phyloP scores from a whole-genome alignment of 2,797 vertebrate genomes.

The Morelia viridis region DNA sequence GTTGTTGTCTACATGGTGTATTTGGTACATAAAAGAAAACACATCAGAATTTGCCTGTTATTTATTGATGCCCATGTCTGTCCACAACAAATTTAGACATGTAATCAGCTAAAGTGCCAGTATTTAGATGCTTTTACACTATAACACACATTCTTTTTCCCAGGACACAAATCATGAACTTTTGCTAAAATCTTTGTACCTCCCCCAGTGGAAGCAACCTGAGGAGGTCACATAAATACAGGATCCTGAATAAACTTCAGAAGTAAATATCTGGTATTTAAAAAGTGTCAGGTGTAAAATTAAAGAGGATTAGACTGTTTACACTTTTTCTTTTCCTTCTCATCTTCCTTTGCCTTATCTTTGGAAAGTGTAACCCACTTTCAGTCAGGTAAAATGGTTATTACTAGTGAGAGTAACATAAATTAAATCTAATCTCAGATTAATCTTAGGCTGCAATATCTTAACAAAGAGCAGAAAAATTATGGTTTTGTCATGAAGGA shows the following conservation, averaged over 20 bases:
- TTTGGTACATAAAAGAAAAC: not conserved
- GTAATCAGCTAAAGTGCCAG: not conserved
- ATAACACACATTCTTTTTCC: not conserved
- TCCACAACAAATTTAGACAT: not conserved
- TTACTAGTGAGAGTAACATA: not conserved
- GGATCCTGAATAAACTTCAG: not conserved
- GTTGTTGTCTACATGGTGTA: not conserved
- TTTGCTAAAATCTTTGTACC: not conserved
- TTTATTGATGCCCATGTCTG: not conserved
- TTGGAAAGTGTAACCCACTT: not conserved
- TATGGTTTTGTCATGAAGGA: not conserved
- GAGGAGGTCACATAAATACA: not conserved
- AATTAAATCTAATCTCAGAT: not conserved
- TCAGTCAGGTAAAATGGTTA: not conserved
- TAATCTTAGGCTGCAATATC: not conserved
- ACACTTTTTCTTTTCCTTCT: not conserved
- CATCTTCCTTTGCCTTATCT: not conserved
- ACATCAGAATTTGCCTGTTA: not conserved
- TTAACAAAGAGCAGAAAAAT: not conserved
- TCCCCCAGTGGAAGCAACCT: not conserved
- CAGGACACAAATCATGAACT: not conserved
- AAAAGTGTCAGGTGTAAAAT: not conserved
- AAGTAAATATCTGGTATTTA: no score
- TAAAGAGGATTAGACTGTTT: not conserved
- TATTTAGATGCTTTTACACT: not conserved